These are phyloP conservation scores for Cebus imitator DNA, from an alignment of 2,113 vertebrate genomes.

Conservation along the genomic window DNA sequence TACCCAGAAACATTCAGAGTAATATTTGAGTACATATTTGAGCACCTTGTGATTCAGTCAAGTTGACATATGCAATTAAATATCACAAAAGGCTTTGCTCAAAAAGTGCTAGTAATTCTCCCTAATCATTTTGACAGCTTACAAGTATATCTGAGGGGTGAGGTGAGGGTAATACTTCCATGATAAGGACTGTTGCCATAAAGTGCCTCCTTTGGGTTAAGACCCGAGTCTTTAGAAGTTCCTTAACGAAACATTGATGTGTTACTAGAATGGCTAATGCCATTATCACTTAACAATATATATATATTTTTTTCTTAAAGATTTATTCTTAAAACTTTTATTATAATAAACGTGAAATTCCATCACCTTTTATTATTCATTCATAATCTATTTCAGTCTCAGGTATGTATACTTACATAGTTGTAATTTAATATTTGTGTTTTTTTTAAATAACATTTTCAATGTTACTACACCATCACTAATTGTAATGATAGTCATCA, in stretches of 20 bases:
- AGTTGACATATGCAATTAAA: not conserved
- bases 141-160: not conserved
- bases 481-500: not conserved
- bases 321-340: constrained; percentile 14
- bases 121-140: constrained; percentile 14
- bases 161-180: not conserved
- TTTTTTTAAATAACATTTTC: constrained; percentile 13
- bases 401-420: not conserved
- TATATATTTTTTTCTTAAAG: not conserved
- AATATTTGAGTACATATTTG: not conserved
- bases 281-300: not conserved
- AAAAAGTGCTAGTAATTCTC: not conserved
- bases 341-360: not conserved
- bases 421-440: constrained; percentile 22
- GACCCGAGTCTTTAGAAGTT: not conserved
- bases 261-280: constrained; percentile 22
- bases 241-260: not conserved
- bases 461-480: not conserved
- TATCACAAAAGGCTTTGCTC: not conserved
- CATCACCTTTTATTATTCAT: not conserved
- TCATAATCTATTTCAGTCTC: constrained; percentile 23
- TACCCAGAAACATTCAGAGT: not conserved
- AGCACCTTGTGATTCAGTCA: not conserved
- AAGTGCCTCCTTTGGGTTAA: not conserved
- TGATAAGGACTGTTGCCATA: not conserved